phyloP scores from a whole-genome alignment of 1,140 invertebrate species.

The Sminthurides bifidus region DNA sequence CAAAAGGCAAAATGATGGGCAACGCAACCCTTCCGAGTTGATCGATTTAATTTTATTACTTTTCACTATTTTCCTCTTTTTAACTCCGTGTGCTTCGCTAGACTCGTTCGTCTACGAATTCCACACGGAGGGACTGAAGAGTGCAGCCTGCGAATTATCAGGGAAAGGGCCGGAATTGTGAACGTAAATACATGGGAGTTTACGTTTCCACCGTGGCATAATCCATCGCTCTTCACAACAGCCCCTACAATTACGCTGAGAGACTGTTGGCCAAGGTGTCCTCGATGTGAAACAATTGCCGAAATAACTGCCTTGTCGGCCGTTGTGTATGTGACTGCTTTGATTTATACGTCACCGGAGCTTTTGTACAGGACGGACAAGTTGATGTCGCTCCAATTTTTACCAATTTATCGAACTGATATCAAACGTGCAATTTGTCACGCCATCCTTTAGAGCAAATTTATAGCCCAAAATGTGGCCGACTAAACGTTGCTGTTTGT shows the following conservation, averaged over 20 bases:
- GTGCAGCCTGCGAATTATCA: constrained; percentile 5
- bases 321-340: too few species aligned
- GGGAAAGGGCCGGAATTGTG: too few species aligned
- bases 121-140: not conserved
- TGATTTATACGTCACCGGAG: constrained; percentile 13
- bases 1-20: constrained; percentile 23
- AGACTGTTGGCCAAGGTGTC: too few species aligned
- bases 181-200: too few species aligned
- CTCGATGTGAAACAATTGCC: too few species aligned
- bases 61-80: constrained; percentile 6
- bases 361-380: constrained; percentile 1
- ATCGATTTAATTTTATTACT: constrained; percentile 8
- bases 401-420: constrained; percentile 12
- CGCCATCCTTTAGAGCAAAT: constrained; percentile 7
- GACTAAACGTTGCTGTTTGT: too few species aligned
- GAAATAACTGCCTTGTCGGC: too few species aligned
- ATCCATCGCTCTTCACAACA: too few species aligned
- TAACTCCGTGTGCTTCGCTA: not conserved
- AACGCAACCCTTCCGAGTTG: too few species aligned
- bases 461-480: too few species aligned
- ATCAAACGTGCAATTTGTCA: constrained; percentile 8
- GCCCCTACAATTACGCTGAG: too few species aligned
- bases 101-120: not conserved
- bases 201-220: too few species aligned
- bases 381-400: not conserved